Base-by-base conservation (phyloP, 2,888 invertebrate genomes). In the Gari tellinella region DNA sequence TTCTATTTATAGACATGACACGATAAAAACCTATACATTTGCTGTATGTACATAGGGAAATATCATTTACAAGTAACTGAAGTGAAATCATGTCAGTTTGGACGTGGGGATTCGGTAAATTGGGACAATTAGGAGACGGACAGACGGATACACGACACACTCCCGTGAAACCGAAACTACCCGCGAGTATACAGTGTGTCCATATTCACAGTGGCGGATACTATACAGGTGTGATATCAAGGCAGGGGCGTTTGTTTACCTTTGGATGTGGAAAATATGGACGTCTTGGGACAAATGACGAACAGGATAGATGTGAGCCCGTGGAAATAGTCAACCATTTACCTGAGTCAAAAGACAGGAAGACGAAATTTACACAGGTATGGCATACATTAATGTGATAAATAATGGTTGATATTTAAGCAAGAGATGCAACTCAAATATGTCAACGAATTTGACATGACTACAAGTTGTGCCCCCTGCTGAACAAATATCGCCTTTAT, bases 241-340 rank as follows among this genome's bases (percentile, higher is more conserved):
- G 49, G 7, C 57, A 64, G 26, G 86, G 86, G 7, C 17, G 26
- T 14, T 62, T 85, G 48, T 79, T 55, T 41, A 68, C 80, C 17
- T 82, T 79, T 37, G 86, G 86, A 0, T 84, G 85, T 64, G 84
- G 86, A 7, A 84, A 82, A 53, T 65, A 83, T 60, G 86, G 86
- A 8, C 72, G 86, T 5, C 73, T 86, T n/a, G 86, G 86, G 8
- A 73, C 72, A 10, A 82, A 80, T 3, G 23, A 65, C 17, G 81
- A 82, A 21, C 52, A 57, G 7, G 79, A 84, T 48, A 25, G 49
- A 19, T 14, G 38, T 21, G 48, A 48, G 51, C 84, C 81, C 3
- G 63, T 43, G 2, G 49, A 56, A 37, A 45, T 82, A 10, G 49
- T n/a, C 21, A 67, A 67, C 8, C 17, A 12, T 37, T 43, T 37